Conservation (phyloP, 2,797 vertebrate species). For the Enteromius trimaculatus region DNA sequence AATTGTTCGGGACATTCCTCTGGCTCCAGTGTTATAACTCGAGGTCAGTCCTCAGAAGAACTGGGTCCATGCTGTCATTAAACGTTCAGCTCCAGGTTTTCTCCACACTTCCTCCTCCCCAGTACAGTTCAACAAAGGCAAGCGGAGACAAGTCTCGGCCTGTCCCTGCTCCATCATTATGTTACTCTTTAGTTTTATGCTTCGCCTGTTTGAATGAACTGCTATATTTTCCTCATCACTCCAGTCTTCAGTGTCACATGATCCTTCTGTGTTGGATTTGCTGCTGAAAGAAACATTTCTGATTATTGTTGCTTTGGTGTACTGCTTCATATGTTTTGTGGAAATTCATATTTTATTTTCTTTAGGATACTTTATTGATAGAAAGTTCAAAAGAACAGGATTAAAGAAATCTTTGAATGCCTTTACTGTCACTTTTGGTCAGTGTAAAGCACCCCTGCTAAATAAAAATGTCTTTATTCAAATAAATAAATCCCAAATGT, state of each 20-base stretch:
- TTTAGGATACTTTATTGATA: neutral
- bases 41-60: conserved; percentile 14
- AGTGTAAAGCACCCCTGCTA: neutral
- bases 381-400: neutral
- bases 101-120: conserved; percentile 29
- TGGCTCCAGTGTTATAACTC: conserved; percentile 8
- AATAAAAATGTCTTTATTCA: neutral
- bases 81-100: neutral
- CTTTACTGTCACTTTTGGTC: neutral
- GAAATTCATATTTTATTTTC: neutral
- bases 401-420: neutral
- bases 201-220: neutral
- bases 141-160: conserved; percentile 43
- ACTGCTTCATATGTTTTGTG: neutral
- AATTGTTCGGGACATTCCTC: conserved; percentile 35
- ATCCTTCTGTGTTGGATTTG: neutral
- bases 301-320: neutral
- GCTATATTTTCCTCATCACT: neutral
- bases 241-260: neutral
- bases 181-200: conserved; percentile 17
- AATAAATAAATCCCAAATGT: no score
- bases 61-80: conserved; percentile 27
- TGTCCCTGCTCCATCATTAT: conserved; percentile 32
- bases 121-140: conserved; percentile 38
- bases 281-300: neutral